Base-by-base conservation (phyloP, 2,113 vertebrate species). In the Triplophysa dalaica region DNA sequence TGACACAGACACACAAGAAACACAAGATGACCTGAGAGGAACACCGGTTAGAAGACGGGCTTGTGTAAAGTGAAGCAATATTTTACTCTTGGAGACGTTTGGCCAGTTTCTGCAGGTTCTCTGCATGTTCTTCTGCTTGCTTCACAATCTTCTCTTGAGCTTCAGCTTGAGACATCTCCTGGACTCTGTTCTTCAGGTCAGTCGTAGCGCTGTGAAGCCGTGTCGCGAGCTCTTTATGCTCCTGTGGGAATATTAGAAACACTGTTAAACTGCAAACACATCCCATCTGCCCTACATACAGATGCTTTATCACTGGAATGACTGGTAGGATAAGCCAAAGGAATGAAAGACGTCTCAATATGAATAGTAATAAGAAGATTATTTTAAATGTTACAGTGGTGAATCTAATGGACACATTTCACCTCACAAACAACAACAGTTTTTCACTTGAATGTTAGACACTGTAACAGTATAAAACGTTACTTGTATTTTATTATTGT, bases 51-150 rank as follows among this genome's bases (percentile, higher is more conserved):
- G 33, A 38, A 38, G 6, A 38, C 1, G 33, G 6, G 33, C 33
- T 38, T 8, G 33, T 38, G 33, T 5, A 33, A 33, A 33, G 33
- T 8, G 6, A 75, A 8, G 10, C 33, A 62, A 33, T 4, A 14
- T 8, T 89, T 75, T 91, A 99, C 98, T 96, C 90, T 61, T 95
- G 91, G 64, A 99, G 89, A 1, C 95, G 90, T 70, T 92, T 94
- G 5, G 96, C 96, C 80, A 95, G 86, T 26, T 92, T 90, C 79
- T 87, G 81, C 38, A 99, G 87, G 16, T 87, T 87, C 52, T 90
- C 90, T 0, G 96, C 96, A 0, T 98, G 95, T 0, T 93, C 83
- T 84, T 99, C 97, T 0, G 97, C 98, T 78, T 78, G 86, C 66
- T 85, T 87, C 79, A 99, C 98, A 17, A 97, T 60, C 0, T 88